These are phyloP conservation scores for Diabrotica undecimpunctata DNA, from an alignment of 1,140 invertebrate genomes.

Conservation along the genomic window DNA sequence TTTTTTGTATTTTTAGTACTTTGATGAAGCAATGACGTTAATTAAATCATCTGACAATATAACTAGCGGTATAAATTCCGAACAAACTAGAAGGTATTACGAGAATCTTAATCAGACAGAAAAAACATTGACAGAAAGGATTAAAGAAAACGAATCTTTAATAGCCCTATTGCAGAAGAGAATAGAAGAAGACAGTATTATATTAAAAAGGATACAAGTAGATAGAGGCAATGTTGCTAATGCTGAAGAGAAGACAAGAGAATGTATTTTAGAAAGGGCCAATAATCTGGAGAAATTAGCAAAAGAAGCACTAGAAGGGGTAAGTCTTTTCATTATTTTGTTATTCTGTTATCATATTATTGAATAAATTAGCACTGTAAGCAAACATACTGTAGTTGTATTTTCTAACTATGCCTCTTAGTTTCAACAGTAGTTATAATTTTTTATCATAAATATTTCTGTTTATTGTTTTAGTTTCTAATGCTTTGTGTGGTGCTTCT, in stretches of 20 bases:
- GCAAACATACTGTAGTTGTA: too few species aligned
- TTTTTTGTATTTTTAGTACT: background rate
- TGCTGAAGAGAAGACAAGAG: background rate
- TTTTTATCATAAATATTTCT: too few species aligned
- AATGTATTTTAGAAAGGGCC: background rate
- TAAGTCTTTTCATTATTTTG: background rate
- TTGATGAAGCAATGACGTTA: background rate
- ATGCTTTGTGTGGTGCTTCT: too few species aligned
- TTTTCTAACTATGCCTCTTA: too few species aligned
- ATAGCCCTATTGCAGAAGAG: background rate
- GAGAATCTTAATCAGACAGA: background rate
- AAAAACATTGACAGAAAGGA: background rate
- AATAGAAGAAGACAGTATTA: constrained; percentile 1
- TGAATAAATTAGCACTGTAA: too few species aligned
- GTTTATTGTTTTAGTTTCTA: too few species aligned
- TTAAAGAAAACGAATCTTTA: background rate
- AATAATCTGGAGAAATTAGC: constrained; percentile 1
- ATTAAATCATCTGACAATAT: background rate
- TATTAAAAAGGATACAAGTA: background rate
- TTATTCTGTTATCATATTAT: background rate
- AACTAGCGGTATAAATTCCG: background rate
- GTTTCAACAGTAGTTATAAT: too few species aligned
- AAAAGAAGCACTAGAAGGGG: background rate
- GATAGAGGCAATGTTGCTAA: background rate
- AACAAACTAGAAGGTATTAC: background rate